phyloP scores from a whole-genome alignment of 92 coral and sea anemone genomes.

The Zoanthus solanderi region DNA sequence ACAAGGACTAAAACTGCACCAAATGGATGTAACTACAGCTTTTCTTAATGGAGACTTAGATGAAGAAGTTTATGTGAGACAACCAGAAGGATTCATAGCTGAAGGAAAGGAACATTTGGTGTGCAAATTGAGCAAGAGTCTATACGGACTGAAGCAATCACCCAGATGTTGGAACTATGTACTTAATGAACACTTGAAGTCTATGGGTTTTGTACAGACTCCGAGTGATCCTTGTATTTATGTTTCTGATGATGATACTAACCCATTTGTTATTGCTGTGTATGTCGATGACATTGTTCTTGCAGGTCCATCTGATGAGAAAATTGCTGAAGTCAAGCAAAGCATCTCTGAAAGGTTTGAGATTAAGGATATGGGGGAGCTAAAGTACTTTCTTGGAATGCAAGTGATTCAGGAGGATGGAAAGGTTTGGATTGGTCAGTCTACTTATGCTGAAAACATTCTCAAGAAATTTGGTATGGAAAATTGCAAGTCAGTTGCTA shows the following conservation, averaged over 20 bases:
- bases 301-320: slow-evolving; percentile 61
- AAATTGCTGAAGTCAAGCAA: slow-evolving; percentile 64
- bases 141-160: slow-evolving; percentile 76
- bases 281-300: slow-evolving; percentile 63
- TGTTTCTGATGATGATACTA: slow-evolving; percentile 37
- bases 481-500: slow-evolving; percentile 60
- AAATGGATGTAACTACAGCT: slow-evolving; percentile 77
- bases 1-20: slow-evolving; percentile 72
- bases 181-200: slow-evolving; percentile 45
- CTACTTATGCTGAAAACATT: slow-evolving; percentile 54
- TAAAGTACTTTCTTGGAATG: slow-evolving; percentile 57
- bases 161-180: slow-evolving; percentile 70
- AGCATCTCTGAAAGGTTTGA: slow-evolving; percentile 65
- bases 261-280: slow-evolving; percentile 54
- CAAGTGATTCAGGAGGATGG: slow-evolving; percentile 67
- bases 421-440: slow-evolving; percentile 67
- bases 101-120: slow-evolving; percentile 62
- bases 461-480: slow-evolving; percentile 66
- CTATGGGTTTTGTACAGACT: slow-evolving; percentile 54
- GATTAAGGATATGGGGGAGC: slow-evolving; percentile 70
- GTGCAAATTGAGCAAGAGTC: slow-evolving; percentile 70
- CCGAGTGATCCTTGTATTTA: slow-evolving; percentile 61
- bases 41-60: slow-evolving; percentile 67
- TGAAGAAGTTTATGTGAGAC: slow-evolving; percentile 66
- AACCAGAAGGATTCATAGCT: slow-evolving; percentile 71